Evolutionary conservation across 2,888 invertebrate genomes (phyloP).

Genomic region (Lochmaea capreae): DNA sequence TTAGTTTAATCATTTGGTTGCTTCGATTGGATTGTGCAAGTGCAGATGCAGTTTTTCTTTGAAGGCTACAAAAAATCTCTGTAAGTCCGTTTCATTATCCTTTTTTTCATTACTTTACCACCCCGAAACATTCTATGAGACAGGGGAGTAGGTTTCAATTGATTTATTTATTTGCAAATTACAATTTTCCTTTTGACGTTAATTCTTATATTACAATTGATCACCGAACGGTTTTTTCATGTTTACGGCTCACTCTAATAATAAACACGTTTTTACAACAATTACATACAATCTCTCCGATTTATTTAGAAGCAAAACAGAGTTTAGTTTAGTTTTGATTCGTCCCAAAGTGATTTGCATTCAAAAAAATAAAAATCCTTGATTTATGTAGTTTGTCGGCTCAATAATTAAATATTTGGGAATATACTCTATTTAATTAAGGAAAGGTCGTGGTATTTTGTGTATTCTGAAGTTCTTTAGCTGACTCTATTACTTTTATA

Average conservation of each 20-base stretch:
- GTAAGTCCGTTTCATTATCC: neutral
- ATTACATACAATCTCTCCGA: neutral
- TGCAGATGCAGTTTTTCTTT: neutral
- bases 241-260: neutral
- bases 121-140: neutral
- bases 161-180: neutral
- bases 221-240: neutral
- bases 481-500: neutral
- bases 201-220: neutral
- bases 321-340: neutral
- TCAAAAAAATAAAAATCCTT: neutral
- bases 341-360: neutral
- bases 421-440: neutral
- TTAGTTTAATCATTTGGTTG: neutral
- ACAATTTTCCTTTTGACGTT: neutral
- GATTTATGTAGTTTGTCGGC: neutral
- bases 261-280: neutral
- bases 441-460: neutral
- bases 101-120: neutral
- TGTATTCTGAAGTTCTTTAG: constrained; percentile 5
- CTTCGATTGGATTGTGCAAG: neutral
- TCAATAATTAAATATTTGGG: neutral
- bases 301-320: neutral
- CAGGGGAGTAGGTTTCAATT: neutral
- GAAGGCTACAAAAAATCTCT: neutral